Percentiles rank a stretch among this genome's conserved stretches.
These are phyloP conservation scores for Ophion ventricosus DNA, from an alignment of 2,888 invertebrate species.

Conservation along the genomic window DNA sequence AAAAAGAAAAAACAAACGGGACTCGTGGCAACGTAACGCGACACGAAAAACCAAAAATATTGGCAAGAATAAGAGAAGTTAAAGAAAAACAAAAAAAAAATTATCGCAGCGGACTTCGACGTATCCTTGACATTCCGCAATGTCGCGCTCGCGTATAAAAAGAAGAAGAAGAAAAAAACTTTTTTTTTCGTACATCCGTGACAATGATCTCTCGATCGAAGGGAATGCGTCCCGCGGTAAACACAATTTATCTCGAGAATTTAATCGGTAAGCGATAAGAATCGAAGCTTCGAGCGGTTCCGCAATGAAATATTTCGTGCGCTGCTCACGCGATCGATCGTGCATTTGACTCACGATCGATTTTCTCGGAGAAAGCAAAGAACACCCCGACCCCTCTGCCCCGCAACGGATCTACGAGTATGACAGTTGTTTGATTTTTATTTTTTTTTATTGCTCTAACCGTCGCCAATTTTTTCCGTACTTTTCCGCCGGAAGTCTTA, in stretches of 20 bases:
- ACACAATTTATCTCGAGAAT: not conserved
- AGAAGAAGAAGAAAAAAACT: too few species aligned
- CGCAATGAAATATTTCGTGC: not conserved
- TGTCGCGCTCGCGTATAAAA: too few species aligned
- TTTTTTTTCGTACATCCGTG: not conserved
- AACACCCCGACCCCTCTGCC: not conserved
- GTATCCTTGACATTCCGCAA: not conserved
- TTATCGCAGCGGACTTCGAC: not conserved
- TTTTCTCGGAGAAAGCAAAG: conserved; percentile 42
- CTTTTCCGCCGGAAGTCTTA: too few species aligned
- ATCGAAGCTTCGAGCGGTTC: conserved; percentile 3
- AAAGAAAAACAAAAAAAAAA: not conserved
- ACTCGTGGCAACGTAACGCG: too few species aligned
- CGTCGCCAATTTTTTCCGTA: too few species aligned
- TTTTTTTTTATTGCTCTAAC: too few species aligned
- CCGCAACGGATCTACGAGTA: not conserved
- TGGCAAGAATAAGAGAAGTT: not conserved
- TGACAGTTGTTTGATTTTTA: not conserved
- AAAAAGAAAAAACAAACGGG: too few species aligned
- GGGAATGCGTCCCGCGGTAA: not conserved
- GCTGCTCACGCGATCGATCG: conserved; percentile 20
- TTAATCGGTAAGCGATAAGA: not conserved
- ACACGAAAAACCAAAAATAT: too few species aligned
- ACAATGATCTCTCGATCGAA: conserved; percentile 4
- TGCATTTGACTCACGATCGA: conserved; percentile 7